Percentiles rank a stretch among this genome's conserved stretches.
Evolutionary conservation across 2,113 vertebrate species (phyloP).

Genomic region (Nothocercus julius): DNA sequence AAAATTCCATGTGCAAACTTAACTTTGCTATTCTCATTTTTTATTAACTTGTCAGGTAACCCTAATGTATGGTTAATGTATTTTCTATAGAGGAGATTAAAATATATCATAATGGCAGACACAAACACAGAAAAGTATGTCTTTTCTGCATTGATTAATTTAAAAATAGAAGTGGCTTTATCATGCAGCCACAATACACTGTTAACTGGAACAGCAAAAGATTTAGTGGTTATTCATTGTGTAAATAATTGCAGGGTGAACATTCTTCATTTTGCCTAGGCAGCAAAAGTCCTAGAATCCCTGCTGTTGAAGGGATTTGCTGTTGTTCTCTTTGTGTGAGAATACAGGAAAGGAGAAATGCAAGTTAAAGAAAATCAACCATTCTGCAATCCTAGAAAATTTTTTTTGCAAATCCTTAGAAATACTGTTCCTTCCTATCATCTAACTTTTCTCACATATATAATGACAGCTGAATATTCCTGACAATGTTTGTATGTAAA

Average conservation of each 20-base stretch:
- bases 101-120: neutral
- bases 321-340: neutral
- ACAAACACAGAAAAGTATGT: neutral
- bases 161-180: neutral
- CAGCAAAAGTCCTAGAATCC: neutral
- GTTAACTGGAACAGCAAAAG: neutral
- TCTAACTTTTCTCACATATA: neutral
- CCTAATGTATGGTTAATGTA: neutral
- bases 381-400: neutral
- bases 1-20: neutral
- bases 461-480: neutral
- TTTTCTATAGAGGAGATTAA: neutral
- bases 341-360: neutral
- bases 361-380: neutral
- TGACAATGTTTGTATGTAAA: neutral
- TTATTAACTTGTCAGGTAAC: neutral
- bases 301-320: neutral
- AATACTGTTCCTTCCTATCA: neutral
- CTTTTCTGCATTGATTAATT: neutral
- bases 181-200: neutral
- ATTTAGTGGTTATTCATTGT: neutral
- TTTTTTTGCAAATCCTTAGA: neutral
- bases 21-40: neutral
- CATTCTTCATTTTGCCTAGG: neutral
- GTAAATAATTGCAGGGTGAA: neutral